Evolutionary conservation across 2,888 invertebrate species (phyloP), one percentile per base, ranked within the genome.

Genomic region (Elaeidobius kamerunicus): DNA sequence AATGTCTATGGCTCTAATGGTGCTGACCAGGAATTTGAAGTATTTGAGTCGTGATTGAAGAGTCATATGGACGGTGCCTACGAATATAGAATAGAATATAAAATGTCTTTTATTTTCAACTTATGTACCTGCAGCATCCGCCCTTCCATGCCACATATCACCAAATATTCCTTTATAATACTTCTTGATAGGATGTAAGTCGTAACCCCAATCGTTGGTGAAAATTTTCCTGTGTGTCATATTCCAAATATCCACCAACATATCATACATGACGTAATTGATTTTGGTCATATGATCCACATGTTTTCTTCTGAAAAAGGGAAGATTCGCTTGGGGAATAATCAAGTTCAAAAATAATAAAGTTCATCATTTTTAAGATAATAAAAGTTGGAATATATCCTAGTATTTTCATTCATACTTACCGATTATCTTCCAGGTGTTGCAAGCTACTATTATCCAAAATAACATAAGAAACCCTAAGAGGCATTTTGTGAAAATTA

Each of bases 141-240:
- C 78, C 63, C 76, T 74, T 39, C 75, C 73, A 51, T 74, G 69
- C 5, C 76, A 73, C 50, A 82, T 65, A 58, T 77, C 75, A 0
- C 82, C 82, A 36, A 80, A 76, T 78, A 82, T 78, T 20, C 82
- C 81, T 63, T 73, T 80, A 77, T 79, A 82, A 23, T 56, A 49
- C 12, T 73, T 70, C 1, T 76, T 76, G 3, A 18, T 28, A 5
- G 57, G 54, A 40, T 57, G 20, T 6, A 28, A 35, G 17, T 53
- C 47, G n/a, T 51, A 23, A 9, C 57, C 57, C 49, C 53, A 57
- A 20, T 53, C 51, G 7, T 46, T 35, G 11, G 19, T 45, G 2
- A 46, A 19, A 7, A 57, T 9, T 11, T 20, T 42, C 15, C 42
- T 20, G 15, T 54, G 54, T 3, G 43, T 53, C 59, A 49, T 52